Evolutionary conservation across 2,888 invertebrate genomes (phyloP).

Genomic region (Dioctria linearis): DNA sequence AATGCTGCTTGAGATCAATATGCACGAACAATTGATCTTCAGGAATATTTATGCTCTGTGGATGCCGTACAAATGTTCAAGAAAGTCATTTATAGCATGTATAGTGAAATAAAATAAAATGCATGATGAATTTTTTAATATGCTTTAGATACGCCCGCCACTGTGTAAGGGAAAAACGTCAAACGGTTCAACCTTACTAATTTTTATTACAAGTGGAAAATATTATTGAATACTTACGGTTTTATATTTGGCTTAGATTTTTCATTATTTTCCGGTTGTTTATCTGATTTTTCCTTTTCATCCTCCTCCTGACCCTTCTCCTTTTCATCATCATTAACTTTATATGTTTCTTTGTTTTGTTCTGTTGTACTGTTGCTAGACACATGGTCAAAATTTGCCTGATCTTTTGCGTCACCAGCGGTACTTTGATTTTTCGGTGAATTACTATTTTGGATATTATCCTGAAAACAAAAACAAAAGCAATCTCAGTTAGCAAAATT

Average conservation of each 20-base stretch:
- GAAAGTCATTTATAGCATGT: too few relatives aligned
- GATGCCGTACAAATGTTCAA: too few relatives aligned
- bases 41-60: too few relatives aligned
- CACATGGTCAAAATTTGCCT: background rate
- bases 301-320: constrained; percentile 59
- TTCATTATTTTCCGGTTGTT: constrained; percentile 58
- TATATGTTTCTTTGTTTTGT: constrained; percentile 56
- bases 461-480: constrained; percentile 58
- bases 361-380: background rate
- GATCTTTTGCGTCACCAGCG: background rate
- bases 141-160: too few relatives aligned
- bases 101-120: too few relatives aligned
- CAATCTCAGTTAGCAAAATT: constrained; percentile 64
- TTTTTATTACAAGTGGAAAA: background rate
- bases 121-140: too few relatives aligned
- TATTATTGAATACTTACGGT: constrained; percentile 39
- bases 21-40: too few relatives aligned
- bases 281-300: constrained; percentile 62
- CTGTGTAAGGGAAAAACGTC: too few relatives aligned
- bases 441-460: constrained; percentile 62
- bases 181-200: too few relatives aligned
- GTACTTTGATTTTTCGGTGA: constrained; percentile 35
- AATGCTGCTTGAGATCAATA: too few relatives aligned
- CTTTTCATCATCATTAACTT: constrained; percentile 59
- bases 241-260: constrained; percentile 63